Conservation (phyloP, 2,797 vertebrate genomes). For the Lutjanus campechanus region DNA sequence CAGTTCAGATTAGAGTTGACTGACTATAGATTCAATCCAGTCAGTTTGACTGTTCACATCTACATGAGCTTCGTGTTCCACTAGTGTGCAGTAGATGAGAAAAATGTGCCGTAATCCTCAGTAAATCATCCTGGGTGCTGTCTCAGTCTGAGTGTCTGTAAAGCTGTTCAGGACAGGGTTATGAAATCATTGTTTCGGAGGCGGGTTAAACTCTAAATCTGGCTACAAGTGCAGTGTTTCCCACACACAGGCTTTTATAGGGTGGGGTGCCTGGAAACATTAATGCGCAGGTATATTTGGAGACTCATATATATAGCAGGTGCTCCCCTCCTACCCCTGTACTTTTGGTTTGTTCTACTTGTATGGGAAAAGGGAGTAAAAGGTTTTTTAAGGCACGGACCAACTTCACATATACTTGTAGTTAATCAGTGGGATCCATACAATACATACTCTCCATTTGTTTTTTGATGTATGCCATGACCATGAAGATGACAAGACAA, state of each 20-base stretch:
- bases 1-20: slow-evolving; percentile 12
- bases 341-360: slow-evolving; percentile 26
- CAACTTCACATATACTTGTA: neutral
- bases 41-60: slow-evolving; percentile 38
- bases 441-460: neutral
- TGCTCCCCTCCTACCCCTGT: neutral
- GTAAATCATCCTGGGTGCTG: slow-evolving; percentile 43
- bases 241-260: slow-evolving; percentile 53
- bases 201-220: slow-evolving; percentile 61
- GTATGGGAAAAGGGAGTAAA: neutral
- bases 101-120: slow-evolving; percentile 46
- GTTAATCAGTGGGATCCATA: neutral
- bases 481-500: slow-evolving; percentile 39
- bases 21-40: slow-evolving; percentile 8
- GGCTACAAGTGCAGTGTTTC: slow-evolving; percentile 58
- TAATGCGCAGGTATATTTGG: slow-evolving; percentile 54
- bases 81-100: slow-evolving; percentile 35
- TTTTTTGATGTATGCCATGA: slow-evolving; percentile 20
- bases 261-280: slow-evolving; percentile 46
- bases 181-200: slow-evolving; percentile 68
- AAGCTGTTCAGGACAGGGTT: slow-evolving; percentile 54
- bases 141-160: slow-evolving; percentile 49
- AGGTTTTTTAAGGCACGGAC: neutral
- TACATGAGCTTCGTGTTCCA: slow-evolving; percentile 41
- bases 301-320: slow-evolving; percentile 41